These are phyloP conservation scores for Palloptera scutellata DNA, from an alignment of 2,888 invertebrate species.

Conservation along the genomic window DNA sequence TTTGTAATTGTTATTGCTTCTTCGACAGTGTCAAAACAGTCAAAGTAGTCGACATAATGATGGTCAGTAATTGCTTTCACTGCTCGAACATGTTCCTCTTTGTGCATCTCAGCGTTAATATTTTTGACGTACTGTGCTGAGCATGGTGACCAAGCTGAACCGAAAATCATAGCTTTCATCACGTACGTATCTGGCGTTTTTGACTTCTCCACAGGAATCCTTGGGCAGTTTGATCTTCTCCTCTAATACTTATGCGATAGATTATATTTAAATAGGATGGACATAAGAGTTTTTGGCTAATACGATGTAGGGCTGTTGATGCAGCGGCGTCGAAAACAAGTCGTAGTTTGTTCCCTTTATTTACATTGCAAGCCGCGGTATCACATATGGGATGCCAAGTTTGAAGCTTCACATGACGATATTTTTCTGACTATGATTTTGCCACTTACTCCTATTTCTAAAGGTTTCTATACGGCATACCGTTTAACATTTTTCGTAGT, in stretches of 20 bases:
- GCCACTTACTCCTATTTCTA: too few relatives aligned
- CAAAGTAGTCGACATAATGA: constrained; percentile 36
- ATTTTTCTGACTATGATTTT: too few relatives aligned
- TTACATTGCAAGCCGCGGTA: too few relatives aligned
- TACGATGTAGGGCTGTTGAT: too few relatives aligned
- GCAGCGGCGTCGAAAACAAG: too few relatives aligned
- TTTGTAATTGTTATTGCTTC: constrained; percentile 32
- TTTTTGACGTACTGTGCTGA: constrained; percentile 34
- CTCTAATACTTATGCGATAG: constrained; percentile 30
- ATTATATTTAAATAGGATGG: constrained; percentile 35
- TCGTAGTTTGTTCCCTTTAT: too few relatives aligned
- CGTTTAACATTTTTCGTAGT: too few relatives aligned
- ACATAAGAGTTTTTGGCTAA: constrained; percentile 31
- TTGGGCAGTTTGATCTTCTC: constrained; percentile 33
- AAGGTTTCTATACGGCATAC: too few relatives aligned
- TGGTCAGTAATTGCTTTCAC: constrained; percentile 30
- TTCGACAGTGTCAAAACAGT: constrained; percentile 31
- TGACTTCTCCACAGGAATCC: constrained; percentile 33
- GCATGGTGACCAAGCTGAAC: constrained; percentile 33
- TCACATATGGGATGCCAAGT: too few relatives aligned
- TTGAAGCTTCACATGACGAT: too few relatives aligned
- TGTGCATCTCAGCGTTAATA: constrained; percentile 27
- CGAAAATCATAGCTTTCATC: constrained; percentile 37
- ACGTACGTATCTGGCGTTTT: constrained; percentile 30
- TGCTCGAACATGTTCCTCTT: constrained; percentile 24